These are phyloP conservation scores for Leptinotarsa rubiginosa DNA, from an alignment of 2,888 invertebrate genomes.

Conservation along the genomic window DNA sequence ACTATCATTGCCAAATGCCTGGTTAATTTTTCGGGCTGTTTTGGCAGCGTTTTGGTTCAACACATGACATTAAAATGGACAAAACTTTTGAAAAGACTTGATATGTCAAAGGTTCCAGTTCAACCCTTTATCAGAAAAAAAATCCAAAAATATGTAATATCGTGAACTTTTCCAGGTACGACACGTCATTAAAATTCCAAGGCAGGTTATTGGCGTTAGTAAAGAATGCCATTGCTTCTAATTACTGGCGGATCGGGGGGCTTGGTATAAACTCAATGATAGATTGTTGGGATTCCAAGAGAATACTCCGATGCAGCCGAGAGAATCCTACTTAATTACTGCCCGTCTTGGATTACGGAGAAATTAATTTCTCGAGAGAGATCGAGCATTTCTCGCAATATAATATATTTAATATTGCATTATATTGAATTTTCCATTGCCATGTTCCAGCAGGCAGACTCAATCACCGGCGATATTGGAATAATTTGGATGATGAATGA, in stretches of 20 bases:
- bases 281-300: slow-evolving; percentile 64
- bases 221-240: slow-evolving; percentile 51
- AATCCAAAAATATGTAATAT: slow-evolving; percentile 37
- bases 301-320: slow-evolving; percentile 40
- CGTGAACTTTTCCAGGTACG: slow-evolving; percentile 42
- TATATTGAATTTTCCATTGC: slow-evolving; percentile 64
- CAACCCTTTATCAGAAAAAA: slow-evolving; percentile 4
- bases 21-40: too few species aligned
- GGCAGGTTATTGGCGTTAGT: slow-evolving; percentile 48
- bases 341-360: slow-evolving; percentile 66
- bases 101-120: too few species aligned
- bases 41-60: too few species aligned
- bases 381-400: slow-evolving; percentile 61
- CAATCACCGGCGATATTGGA: neutral
- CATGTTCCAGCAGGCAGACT: slow-evolving; percentile 44
- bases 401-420: slow-evolving; percentile 67
- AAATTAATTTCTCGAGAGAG: slow-evolving; percentile 65
- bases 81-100: too few species aligned
- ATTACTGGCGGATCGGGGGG: slow-evolving; percentile 52
- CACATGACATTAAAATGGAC: too few species aligned
- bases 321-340: slow-evolving; percentile 65
- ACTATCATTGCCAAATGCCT: too few species aligned
- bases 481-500: neutral
- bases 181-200: slow-evolving; percentile 52
- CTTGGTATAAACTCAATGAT: slow-evolving; percentile 64